Evolutionary conservation across 2,113 vertebrate species (phyloP), one percentile per base, ranked within the genome.

Genomic region (Spea bombifrons): DNA sequence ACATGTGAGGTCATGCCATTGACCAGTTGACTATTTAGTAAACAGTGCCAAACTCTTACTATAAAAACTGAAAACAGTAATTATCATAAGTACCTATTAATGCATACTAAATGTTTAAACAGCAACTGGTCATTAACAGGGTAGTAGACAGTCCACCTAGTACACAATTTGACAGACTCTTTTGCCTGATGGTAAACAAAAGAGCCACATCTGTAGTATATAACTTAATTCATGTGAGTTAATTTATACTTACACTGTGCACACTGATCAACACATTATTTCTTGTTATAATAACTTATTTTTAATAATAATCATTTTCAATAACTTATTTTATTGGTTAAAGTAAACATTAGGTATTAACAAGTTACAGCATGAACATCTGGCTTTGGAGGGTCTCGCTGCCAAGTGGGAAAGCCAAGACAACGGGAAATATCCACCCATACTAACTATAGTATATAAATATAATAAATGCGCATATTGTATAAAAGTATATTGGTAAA

Each of bases 301-400:
- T 17, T 75, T 15, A 65, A 52, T 75, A 63, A 67, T 67, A 67
- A 67, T 67, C 52, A 75, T 75, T 75, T 30, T 30, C 30, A 30
- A 30, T 30, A 30, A 30, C 74, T 55, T 48, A 66, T 67, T 75
- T 75, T 67, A 75, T 75, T 75, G 10, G n/a, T 17, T 55, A 44
- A 67, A 66, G 63, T 55, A 55, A 66, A 75, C 63, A 53, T 75
- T 17, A 53, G 52, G 66, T 75, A 75, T 75, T 75, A 75, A 75
- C 61, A 66, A 66, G 55, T 12, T 59, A 59, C 55, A 59, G 15
- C 64, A 75, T 44, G 48, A 75, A 52, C 64, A 75, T 75, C 63
- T 67, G 74, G 74, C 64, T 55, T n/a, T 44, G 73, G 63, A 48
- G 66, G 64, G 52, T 46, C 16, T 16, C 10, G 43, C 12, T 75